These are phyloP conservation scores for Pithys albifrons DNA, from an alignment of 2,113 vertebrate species.

Conservation along the genomic window DNA sequence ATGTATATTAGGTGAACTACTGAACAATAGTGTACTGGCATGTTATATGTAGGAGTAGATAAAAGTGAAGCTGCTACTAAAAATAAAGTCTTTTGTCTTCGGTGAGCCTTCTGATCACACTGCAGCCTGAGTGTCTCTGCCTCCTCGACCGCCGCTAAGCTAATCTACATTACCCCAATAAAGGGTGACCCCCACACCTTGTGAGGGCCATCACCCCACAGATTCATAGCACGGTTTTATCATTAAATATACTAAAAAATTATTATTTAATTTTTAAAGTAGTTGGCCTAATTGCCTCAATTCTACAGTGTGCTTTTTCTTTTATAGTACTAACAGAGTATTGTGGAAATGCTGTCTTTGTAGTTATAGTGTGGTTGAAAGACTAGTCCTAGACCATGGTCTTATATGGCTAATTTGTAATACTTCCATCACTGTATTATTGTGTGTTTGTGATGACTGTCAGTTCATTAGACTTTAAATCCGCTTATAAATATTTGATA, in stretches of 20 bases:
- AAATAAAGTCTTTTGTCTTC: too few species aligned
- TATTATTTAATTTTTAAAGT: background rate
- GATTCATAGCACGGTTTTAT: background rate
- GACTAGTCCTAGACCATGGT: background rate
- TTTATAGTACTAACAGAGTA: background rate
- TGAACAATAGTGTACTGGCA: too few species aligned
- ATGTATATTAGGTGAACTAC: too few species aligned
- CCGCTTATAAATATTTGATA: constrained; percentile 62
- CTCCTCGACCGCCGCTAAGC: too few species aligned
- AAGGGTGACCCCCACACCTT: too few species aligned
- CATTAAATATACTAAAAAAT: background rate
- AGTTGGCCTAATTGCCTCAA: background rate
- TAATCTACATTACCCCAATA: too few species aligned
- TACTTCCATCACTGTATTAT: background rate
- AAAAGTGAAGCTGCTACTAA: too few species aligned
- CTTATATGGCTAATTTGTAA: background rate
- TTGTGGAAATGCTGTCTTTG: background rate
- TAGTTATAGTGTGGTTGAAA: background rate
- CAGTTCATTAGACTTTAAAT: constrained; percentile 70
- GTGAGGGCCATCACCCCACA: too few species aligned
- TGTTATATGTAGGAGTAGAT: too few species aligned
- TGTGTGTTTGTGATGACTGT: constrained; percentile 15
- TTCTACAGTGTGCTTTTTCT: background rate
- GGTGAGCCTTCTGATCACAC: too few species aligned
- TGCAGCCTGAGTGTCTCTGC: too few species aligned